These are phyloP conservation scores for Lathronympha strigana DNA, from an alignment of 2,888 invertebrate genomes.

Conservation along the genomic window DNA sequence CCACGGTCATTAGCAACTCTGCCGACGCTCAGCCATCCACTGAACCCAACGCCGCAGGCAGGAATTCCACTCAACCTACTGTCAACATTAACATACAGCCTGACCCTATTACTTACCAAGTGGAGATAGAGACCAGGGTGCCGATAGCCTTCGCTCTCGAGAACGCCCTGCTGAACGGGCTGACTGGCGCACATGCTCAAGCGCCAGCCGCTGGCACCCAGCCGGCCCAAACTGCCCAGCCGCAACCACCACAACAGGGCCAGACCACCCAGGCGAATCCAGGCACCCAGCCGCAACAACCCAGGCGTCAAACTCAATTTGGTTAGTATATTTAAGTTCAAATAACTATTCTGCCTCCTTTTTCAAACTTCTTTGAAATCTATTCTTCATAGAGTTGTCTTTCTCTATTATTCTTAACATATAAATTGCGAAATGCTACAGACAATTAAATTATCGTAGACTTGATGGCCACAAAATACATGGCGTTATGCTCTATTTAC, in stretches of 20 bases:
- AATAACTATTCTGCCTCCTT: neutral
- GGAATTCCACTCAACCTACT: constrained; percentile 56
- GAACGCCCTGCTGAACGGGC: constrained; percentile 55
- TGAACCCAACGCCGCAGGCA: constrained; percentile 49
- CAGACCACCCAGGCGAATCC: constrained; percentile 42
- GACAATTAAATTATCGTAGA: too few species aligned
- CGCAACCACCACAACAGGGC: constrained; percentile 1
- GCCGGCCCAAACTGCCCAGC: constrained; percentile 12
- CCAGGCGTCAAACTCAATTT: constrained; percentile 54
- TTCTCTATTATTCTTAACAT: neutral
- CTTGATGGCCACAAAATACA: too few species aligned
- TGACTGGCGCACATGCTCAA: constrained; percentile 46
- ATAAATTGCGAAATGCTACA: neutral
- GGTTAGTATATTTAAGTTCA: constrained; percentile 53
- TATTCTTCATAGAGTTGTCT: neutral
- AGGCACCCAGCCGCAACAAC: constrained; percentile 42
- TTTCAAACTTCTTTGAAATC: neutral
- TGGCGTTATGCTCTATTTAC: too few species aligned
- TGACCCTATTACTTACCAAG: constrained; percentile 63
- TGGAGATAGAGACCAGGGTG: constrained; percentile 68
- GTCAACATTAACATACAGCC: constrained; percentile 56
- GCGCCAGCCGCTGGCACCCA: constrained; percentile 25
- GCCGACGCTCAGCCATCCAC: neutral
- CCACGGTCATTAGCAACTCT: constrained; percentile 12
- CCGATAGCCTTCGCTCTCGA: constrained; percentile 65